These are phyloP conservation scores for Pseudolaguvia tuberculata DNA, from an alignment of 2,113 vertebrate genomes.

Conservation along the genomic window DNA sequence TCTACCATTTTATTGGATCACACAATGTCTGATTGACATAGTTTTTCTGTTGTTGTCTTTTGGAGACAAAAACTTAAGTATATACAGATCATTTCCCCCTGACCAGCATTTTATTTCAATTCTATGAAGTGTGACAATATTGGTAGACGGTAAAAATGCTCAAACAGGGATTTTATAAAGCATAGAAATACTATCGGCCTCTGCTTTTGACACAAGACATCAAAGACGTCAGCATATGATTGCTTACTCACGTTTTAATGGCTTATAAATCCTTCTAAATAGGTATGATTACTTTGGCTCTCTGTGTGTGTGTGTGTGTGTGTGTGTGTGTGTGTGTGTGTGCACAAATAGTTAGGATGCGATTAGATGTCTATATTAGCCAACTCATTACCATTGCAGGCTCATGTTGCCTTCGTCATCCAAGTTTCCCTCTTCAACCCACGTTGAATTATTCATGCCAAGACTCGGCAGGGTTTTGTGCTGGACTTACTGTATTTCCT, in stretches of 20 bases:
- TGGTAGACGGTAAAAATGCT: too few species aligned
- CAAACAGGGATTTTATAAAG: not conserved
- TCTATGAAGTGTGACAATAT: not conserved
- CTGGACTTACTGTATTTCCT: constrained; percentile 62
- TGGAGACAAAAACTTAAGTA: too few species aligned
- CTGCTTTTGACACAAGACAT: not conserved
- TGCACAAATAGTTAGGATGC: not conserved
- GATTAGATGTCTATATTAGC: constrained; percentile 40
- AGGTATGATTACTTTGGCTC: not conserved
- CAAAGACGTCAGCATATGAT: not conserved
- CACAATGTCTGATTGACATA: too few species aligned
- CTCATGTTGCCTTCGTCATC: constrained; percentile 56
- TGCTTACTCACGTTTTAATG: not conserved
- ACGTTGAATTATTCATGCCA: constrained; percentile 84
- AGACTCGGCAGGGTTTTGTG: constrained; percentile 64
- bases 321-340: constrained; percentile 11
- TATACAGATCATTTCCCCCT: not conserved
- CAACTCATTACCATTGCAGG: constrained; percentile 74
- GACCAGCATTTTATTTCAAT: not conserved
- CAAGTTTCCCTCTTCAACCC: constrained; percentile 63
- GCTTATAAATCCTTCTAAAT: not conserved
- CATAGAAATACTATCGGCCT: not conserved
- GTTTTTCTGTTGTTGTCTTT: too few species aligned
- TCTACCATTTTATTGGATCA: too few species aligned
- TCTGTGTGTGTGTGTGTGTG: too few species aligned